These are phyloP conservation scores for Contarinia nasturtii DNA, from an alignment of 1,140 invertebrate species.

Conservation along the genomic window DNA sequence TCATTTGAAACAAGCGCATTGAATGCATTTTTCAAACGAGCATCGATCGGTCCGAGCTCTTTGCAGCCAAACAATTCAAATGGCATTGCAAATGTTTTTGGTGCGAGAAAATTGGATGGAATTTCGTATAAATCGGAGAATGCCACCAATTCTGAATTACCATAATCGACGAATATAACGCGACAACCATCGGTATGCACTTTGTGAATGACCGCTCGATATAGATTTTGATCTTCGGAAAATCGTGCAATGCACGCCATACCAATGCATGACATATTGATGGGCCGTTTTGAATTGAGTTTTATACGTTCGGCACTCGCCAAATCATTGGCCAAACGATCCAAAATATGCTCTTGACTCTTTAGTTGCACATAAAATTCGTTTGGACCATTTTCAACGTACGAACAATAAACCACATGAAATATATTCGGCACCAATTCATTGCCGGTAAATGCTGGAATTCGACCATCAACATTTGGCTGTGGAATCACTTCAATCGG, in stretches of 20 bases:
- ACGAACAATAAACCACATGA: constrained; percentile 48
- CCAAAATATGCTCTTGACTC: constrained; percentile 31
- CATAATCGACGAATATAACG: constrained; percentile 61
- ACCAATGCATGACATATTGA: constrained; percentile 30
- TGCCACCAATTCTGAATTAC: constrained; percentile 46
- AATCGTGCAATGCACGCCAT: constrained; percentile 49
- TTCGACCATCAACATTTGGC: neutral
- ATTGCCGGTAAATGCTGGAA: neutral
- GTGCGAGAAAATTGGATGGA: constrained; percentile 42
- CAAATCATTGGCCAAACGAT: constrained; percentile 43
- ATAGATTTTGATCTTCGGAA: constrained; percentile 38
- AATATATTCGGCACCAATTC: neutral
- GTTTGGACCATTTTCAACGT: constrained; percentile 52
- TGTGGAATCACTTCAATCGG: no score
- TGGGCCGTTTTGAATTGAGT: constrained; percentile 33
- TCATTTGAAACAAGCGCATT: constrained; percentile 35
- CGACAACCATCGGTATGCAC: constrained; percentile 36
- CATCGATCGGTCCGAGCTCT: constrained; percentile 37
- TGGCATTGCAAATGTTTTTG: constrained; percentile 48
- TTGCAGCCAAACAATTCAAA: constrained; percentile 48
- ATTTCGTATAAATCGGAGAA: constrained; percentile 50
- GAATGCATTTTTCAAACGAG: constrained; percentile 45
- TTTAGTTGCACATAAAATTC: constrained; percentile 51
- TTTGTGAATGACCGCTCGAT: constrained; percentile 50
- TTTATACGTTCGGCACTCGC: constrained; percentile 34